These are phyloP conservation scores for Heliconius ismenius DNA, from an alignment of 2,888 invertebrate species.

Conservation along the genomic window DNA sequence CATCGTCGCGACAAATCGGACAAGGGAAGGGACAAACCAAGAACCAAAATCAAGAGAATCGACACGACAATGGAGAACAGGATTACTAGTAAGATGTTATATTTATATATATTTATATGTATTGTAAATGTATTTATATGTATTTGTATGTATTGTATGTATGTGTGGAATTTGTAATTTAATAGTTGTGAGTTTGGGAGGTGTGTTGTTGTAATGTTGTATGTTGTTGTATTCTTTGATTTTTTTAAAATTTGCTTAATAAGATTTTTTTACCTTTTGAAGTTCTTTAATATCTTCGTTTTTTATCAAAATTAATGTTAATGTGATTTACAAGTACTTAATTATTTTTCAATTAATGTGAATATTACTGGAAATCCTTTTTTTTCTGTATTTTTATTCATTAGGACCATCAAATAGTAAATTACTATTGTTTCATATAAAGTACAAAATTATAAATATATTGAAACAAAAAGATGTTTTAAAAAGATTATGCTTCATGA, in stretches of 20 bases:
- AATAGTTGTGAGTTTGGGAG: not conserved
- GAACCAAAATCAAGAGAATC: conserved; percentile 55
- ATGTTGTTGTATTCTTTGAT: not conserved
- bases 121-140: conserved; percentile 2
- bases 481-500: not conserved
- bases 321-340: not conserved
- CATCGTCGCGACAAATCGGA: conserved; percentile 84
- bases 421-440: not conserved
- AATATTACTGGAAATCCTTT: too few species aligned
- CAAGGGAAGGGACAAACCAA: conserved; percentile 71
- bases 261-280: not conserved
- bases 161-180: conserved; percentile 2
- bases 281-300: not conserved
- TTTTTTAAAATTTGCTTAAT: not conserved
- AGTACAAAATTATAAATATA: not conserved
- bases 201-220: conserved; percentile 9
- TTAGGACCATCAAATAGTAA: not conserved
- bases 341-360: not conserved
- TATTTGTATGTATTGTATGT: conserved; percentile 12
- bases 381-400: not conserved
- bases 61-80: conserved; percentile 72
- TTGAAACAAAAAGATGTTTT: not conserved
- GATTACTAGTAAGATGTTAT: conserved; percentile 73
- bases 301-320: not conserved
- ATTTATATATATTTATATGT: conserved; percentile 14